These are phyloP conservation scores for Apotomis turbidana DNA, from an alignment of 2,888 invertebrate genomes.

Conservation along the genomic window DNA sequence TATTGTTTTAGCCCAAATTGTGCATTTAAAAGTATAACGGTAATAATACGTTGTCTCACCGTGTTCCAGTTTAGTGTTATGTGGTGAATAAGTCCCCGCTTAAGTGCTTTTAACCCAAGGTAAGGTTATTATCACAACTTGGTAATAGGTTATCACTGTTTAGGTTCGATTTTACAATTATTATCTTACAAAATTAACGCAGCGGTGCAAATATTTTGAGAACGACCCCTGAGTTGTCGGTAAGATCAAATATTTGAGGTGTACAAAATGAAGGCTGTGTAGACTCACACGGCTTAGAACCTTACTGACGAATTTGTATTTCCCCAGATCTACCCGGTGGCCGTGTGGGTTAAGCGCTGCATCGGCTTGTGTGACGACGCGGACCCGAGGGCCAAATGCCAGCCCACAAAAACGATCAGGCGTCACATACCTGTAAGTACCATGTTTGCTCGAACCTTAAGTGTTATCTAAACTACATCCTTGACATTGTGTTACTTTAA, in stretches of 20 bases:
- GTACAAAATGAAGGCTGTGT: background rate
- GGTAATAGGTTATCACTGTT: no score
- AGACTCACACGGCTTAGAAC: slow-evolving; percentile 49
- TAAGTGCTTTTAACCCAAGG: no score
- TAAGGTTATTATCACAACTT: no score
- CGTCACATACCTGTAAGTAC: slow-evolving; percentile 71
- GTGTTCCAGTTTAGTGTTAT: no score
- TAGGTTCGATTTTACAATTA: no score
- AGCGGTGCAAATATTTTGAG: no score
- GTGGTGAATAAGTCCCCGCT: no score
- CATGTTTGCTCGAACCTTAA: slow-evolving; percentile 50
- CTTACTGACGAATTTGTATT: slow-evolving; percentile 51
- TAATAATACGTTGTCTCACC: no score
- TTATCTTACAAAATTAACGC: no score
- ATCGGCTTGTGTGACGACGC: slow-evolving; percentile 73
- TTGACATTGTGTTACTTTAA: slow-evolving; percentile 65
- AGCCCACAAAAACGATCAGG: slow-evolving; percentile 59
- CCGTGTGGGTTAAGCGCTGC: slow-evolving; percentile 77
- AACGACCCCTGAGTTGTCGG: no score
- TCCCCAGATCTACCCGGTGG: slow-evolving; percentile 74
- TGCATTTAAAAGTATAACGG: no score
- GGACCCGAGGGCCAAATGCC: slow-evolving; percentile 62
- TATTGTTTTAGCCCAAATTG: no score
- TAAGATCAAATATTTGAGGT: slow-evolving; percentile 1
- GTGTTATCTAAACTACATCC: slow-evolving; percentile 60